A percentile compares a stretch with the other conserved stretches of the same genome.
Evolutionary conservation across 53 echinoderm and acorn worm genomes (phyloP).

Genomic region (Stichopus horrens): DNA sequence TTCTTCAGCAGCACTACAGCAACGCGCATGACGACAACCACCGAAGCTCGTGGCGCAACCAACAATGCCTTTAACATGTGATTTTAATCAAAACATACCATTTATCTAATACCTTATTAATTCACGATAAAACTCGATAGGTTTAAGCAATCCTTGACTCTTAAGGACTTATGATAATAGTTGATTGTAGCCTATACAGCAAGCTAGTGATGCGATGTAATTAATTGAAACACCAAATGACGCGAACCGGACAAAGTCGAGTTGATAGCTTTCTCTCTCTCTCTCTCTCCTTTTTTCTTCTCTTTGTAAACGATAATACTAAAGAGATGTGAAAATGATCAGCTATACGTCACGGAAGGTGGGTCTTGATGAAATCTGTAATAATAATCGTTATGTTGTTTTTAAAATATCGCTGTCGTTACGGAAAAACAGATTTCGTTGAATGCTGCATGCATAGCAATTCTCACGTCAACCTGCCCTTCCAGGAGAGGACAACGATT

Average conservation of each 20-base stretch:
- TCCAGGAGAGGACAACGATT: too few relatives aligned
- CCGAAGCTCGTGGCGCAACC: background rate
- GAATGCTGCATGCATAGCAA: too few relatives aligned
- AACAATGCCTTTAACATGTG: constrained; percentile 35
- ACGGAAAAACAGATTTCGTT: too few relatives aligned
- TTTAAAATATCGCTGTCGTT: too few relatives aligned
- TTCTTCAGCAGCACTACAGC: too few relatives aligned
- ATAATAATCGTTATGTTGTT: background rate
- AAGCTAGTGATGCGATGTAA: background rate
- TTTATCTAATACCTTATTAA: constrained; percentile 41
- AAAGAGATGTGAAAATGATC: constrained; percentile 32
- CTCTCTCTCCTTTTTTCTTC: too few relatives aligned
- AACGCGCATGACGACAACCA: too few relatives aligned
- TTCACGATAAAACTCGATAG: background rate
- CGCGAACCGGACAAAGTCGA: background rate
- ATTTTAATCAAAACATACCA: constrained; percentile 43
- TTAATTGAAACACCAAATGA: constrained; percentile 41
- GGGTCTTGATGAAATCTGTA: background rate
- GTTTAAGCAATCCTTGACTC: constrained; percentile 16
- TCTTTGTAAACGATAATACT: background rate
- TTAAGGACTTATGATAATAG: background rate
- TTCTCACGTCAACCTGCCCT: too few relatives aligned
- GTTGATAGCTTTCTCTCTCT: background rate
- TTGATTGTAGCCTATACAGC: constrained; percentile 2
- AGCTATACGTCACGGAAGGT: background rate